Conservation (phyloP, 2,888 invertebrate species). For the Caenorhabditis sulstoni region DNA sequence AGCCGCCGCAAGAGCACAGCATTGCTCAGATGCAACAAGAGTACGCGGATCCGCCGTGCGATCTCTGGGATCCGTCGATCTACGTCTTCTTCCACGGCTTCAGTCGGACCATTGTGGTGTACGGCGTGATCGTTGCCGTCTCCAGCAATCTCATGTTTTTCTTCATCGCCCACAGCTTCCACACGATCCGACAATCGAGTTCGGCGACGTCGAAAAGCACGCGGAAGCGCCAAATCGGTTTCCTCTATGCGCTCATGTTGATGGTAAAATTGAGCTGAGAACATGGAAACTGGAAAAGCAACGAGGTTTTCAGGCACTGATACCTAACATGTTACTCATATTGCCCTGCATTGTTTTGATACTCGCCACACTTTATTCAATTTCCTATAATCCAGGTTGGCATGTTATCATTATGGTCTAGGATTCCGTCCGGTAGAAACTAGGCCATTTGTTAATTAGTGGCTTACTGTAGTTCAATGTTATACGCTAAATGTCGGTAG, state of each 20-base stretch:
- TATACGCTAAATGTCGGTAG: too few relatives aligned
- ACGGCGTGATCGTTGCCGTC: neutral
- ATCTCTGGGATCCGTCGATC: constrained; percentile 32
- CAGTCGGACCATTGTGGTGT: neutral
- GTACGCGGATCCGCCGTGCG: constrained; percentile 18
- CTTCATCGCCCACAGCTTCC: constrained; percentile 19
- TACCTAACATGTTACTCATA: constrained; percentile 12
- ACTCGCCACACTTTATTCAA: too few relatives aligned
- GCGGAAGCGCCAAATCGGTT: constrained; percentile 25
- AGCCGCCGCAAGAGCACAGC: neutral
- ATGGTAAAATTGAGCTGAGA: constrained; percentile 2
- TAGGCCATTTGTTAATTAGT: too few relatives aligned
- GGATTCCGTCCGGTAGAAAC: too few relatives aligned
- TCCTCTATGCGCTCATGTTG: constrained; percentile 32
- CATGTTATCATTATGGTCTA: neutral
- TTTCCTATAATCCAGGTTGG: constrained; percentile 17
- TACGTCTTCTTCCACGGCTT: constrained; percentile 22
- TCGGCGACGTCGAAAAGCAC: constrained; percentile 6
- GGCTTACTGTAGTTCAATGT: too few relatives aligned
- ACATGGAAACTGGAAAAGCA: neutral
- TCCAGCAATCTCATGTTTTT: constrained; percentile 18
- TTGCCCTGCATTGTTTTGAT: neutral
- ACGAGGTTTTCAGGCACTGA: constrained; percentile 14
- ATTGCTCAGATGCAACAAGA: neutral
- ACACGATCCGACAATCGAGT: constrained; percentile 2